Conservation (phyloP, 2,113 vertebrate genomes). For the Lanius collurio region DNA sequence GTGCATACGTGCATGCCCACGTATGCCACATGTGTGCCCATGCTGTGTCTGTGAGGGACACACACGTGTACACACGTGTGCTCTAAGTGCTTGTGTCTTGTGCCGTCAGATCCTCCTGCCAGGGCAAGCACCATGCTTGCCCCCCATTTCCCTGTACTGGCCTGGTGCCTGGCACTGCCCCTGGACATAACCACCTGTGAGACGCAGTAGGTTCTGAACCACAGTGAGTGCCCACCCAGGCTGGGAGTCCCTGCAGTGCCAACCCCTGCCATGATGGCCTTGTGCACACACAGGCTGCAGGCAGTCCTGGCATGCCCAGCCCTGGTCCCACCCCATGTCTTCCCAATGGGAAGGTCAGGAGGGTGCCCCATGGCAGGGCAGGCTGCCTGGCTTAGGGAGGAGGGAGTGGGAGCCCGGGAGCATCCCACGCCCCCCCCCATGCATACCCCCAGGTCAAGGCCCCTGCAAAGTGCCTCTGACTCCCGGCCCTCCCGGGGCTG, state of each 20-base stretch:
- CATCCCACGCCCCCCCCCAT: neutral
- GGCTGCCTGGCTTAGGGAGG: neutral
- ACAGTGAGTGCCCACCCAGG: neutral
- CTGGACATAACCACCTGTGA: neutral
- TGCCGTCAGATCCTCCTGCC: neutral
- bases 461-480: slow-evolving; percentile 28
- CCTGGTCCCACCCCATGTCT: neutral
- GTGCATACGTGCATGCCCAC: neutral
- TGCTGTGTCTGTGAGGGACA: neutral
- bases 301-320: neutral
- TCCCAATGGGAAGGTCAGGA: neutral
- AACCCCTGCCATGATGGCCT: neutral
- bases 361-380: neutral
- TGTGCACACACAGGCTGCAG: fast-evolving
- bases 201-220: neutral
- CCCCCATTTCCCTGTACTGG: neutral
- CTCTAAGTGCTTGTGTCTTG: slow-evolving; percentile 46
- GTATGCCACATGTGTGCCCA: neutral
- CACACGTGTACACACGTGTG: neutral
- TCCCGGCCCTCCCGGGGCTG: neutral
- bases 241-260: neutral
- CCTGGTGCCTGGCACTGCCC: neutral
- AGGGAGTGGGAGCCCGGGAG: neutral
- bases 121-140: neutral
- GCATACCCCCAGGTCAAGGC: neutral